Evolutionary conservation across 2,888 invertebrate genomes (phyloP), one percentile per base, ranked within the genome.

Genomic region (Julus scandinavius): DNA sequence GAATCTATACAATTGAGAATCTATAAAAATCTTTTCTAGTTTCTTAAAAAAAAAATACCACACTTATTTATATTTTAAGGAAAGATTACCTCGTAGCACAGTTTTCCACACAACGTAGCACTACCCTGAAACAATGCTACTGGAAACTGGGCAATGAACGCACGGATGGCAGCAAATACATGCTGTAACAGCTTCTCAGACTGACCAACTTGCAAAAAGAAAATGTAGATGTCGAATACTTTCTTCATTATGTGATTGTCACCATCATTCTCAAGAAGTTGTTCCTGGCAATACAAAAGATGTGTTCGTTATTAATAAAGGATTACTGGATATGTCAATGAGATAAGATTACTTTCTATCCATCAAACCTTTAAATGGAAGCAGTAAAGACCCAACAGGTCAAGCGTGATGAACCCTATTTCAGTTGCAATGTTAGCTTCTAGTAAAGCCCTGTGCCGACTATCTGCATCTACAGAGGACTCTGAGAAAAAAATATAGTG

Each of bases 61-160:
- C 0, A 29, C 29, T 1, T 1, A 29, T 29, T 29, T 72, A 2
- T 72, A 20, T 11, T 49, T 20, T 13, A 85, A 85, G n/a, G n/a
- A 11, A 45, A 41, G 41, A n/a, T n/a, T 49, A 97, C 93, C 90
- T 96, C 96, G 90, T 95, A 95, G 90, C 97, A 97, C 89, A 97
- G 94, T 90, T 96, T 95, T 11, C 96, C 96, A 91, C 97, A 97
- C 13, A 97, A 93, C 4, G 95, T 93, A 87, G 96, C 96, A 92
- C 95, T 96, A 85, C 96, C 96, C 94, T 96, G 95, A 92, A 97
- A 97, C 86, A 97, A 93, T 4, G 96, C 95, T 88, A 95, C 93
- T 0, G 97, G 96, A 92, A 96, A 97, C 92, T 97, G 96, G 92
- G 97, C 98, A 89, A 99, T 96, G 91, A 98, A 98, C 0, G 97